These are phyloP conservation scores for Anthrax anthrax DNA, from an alignment of 2,888 invertebrate genomes.

Conservation along the genomic window DNA sequence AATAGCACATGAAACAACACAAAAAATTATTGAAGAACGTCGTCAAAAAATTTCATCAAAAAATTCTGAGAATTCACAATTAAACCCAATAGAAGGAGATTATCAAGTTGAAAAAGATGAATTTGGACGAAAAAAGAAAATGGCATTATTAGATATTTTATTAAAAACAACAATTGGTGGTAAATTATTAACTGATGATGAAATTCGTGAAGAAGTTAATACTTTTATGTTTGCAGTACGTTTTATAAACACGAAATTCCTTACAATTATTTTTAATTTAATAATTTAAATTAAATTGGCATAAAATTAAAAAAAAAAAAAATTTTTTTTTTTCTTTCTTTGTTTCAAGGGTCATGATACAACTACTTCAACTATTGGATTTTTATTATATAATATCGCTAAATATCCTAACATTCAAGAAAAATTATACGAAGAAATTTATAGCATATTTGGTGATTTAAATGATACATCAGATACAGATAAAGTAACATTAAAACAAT, in stretches of 20 bases:
- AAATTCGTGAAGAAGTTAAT: conserved; percentile 47
- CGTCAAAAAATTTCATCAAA: background rate
- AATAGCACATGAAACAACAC: conserved; percentile 4
- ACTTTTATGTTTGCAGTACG: conserved; percentile 45
- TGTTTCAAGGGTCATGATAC: conserved; percentile 28
- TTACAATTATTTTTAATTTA: background rate
- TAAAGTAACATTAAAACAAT: background rate
- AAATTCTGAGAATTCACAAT: background rate
- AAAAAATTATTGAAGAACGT: conserved; percentile 7
- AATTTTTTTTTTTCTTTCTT: background rate
- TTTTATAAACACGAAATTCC: too few relatives aligned
- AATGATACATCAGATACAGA: background rate
- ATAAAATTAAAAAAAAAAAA: too few relatives aligned
- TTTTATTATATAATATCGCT: conserved; percentile 30
- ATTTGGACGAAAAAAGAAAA: conserved; percentile 37
- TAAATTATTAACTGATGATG: conserved; percentile 37
- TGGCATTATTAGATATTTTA: conserved; percentile 46
- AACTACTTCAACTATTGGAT: conserved; percentile 30
- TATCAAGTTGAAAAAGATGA: too few relatives aligned
- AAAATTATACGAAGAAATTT: conserved; percentile 27
- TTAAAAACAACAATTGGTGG: conserved; percentile 40
- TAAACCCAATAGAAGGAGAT: too few relatives aligned
- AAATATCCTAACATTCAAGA: conserved; percentile 28
- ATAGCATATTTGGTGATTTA: conserved; percentile 19
- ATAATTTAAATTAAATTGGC: background rate